Evolutionary conservation across 2,797 vertebrate species (phyloP).

Genomic region (Diplodus puntazzo): DNA sequence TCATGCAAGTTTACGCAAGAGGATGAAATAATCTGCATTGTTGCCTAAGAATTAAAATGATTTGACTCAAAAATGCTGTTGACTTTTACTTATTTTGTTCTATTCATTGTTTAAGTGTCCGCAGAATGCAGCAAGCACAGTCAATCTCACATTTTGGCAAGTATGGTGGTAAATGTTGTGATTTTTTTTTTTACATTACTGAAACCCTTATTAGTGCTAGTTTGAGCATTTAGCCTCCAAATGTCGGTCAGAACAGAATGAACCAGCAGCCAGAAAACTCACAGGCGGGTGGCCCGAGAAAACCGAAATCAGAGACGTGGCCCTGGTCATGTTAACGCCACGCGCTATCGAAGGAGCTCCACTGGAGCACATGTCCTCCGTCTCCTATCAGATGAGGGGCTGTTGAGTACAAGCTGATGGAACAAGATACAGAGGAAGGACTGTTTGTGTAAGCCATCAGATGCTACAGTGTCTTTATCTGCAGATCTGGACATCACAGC

Average conservation of each 20-base stretch:
- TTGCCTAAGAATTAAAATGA: no score
- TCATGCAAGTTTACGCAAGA: no score
- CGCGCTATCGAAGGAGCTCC: not conserved
- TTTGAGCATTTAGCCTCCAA: not conserved
- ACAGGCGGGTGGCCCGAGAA: not conserved
- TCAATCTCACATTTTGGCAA: no score
- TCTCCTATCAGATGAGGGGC: constrained; percentile 54
- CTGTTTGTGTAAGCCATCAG: constrained; percentile 43
- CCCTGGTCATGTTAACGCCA: not conserved
- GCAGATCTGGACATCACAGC: constrained; percentile 69
- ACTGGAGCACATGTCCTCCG: constrained; percentile 41
- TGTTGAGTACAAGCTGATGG: constrained; percentile 58
- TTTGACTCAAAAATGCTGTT: no score
- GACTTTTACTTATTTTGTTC: no score
- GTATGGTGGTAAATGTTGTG: no score
- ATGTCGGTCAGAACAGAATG: not conserved
- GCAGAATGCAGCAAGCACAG: no score
- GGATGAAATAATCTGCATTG: no score
- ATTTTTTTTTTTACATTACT: not conserved
- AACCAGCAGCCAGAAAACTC: not conserved
- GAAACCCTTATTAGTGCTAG: not conserved
- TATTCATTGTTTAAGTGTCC: no score
- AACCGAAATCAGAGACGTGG: not conserved
- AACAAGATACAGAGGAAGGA: constrained; percentile 66
- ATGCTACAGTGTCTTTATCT: constrained; percentile 71